Conservation (phyloP, 2,113 vertebrate species). For the Pachycephala philippinensis region DNA sequence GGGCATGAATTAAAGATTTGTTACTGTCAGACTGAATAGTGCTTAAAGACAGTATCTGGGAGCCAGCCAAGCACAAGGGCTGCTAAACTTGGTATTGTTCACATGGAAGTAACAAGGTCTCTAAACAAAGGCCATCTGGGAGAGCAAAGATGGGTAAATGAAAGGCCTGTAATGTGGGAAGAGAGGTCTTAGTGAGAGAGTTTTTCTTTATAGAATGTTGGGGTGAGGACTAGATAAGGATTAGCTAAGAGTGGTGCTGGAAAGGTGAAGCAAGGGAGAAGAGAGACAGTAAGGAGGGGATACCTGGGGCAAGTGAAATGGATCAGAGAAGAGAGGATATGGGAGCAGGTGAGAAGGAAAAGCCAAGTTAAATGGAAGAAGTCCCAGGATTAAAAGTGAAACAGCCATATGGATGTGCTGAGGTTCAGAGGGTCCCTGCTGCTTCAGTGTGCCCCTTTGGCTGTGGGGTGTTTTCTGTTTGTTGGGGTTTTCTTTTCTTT, state of each 20-base stretch:
- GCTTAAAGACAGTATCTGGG: background rate
- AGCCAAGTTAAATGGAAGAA: background rate
- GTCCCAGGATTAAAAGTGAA: background rate
- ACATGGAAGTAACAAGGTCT: background rate
- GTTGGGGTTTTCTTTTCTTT: background rate
- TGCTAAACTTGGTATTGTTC: background rate
- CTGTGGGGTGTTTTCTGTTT: background rate
- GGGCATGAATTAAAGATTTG: constrained; percentile 49
- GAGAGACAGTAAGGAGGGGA: background rate
- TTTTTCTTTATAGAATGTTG: background rate
- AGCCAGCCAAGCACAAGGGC: background rate
- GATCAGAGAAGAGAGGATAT: background rate
- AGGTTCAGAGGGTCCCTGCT: constrained; percentile 43
- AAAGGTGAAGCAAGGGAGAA: background rate
- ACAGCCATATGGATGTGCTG: background rate
- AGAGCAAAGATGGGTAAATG: background rate
- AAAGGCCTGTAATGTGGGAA: background rate
- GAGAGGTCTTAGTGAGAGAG: background rate
- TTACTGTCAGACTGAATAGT: constrained; percentile 2
- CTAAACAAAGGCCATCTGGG: background rate
- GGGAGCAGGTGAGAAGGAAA: background rate
- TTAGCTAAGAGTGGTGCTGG: background rate
- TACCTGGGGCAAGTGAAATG: background rate
- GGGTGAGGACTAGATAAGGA: background rate
- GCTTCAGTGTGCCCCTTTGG: constrained; percentile 8